Percentiles rank a stretch among this genome's conserved stretches.
These are phyloP conservation scores for Vulpes vulpes DNA, from an alignment of 2,113 vertebrate genomes.

Conservation along the genomic window DNA sequence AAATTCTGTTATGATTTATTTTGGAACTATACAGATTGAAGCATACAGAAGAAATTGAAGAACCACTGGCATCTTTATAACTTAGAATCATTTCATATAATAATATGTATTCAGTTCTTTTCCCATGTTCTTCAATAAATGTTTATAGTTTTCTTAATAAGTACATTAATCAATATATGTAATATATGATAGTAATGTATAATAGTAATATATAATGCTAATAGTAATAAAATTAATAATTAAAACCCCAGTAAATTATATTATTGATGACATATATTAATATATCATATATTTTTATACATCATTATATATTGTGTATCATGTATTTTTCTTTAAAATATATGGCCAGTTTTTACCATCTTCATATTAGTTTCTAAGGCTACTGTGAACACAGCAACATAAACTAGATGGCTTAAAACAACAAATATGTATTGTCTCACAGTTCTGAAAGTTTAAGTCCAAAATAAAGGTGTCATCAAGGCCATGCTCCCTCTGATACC, in stretches of 20 bases:
- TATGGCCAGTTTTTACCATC: not conserved
- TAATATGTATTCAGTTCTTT: constrained; percentile 11
- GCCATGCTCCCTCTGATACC: not conserved
- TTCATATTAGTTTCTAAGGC: not conserved
- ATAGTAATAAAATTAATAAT: not conserved
- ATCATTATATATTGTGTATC: not conserved
- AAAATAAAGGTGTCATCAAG: not conserved
- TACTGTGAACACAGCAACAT: not conserved
- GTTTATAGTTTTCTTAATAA: not conserved
- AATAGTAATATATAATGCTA: not conserved
- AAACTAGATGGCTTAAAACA: not conserved
- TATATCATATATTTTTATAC: not conserved
- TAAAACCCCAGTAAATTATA: not conserved
- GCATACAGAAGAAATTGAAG: not conserved
- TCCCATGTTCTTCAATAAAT: not conserved
- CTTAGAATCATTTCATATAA: not conserved
- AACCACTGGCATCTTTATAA: not conserved
- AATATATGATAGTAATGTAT: not conserved
- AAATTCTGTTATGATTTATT: not conserved
- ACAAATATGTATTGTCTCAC: not conserved
- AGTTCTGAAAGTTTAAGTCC: not conserved
- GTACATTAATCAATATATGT: not conserved
- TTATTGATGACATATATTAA: not conserved
- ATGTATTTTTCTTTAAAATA: not conserved
- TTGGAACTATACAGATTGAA: not conserved